Conservation (phyloP, 1,140 invertebrate genomes). For the Apis florea region DNA sequence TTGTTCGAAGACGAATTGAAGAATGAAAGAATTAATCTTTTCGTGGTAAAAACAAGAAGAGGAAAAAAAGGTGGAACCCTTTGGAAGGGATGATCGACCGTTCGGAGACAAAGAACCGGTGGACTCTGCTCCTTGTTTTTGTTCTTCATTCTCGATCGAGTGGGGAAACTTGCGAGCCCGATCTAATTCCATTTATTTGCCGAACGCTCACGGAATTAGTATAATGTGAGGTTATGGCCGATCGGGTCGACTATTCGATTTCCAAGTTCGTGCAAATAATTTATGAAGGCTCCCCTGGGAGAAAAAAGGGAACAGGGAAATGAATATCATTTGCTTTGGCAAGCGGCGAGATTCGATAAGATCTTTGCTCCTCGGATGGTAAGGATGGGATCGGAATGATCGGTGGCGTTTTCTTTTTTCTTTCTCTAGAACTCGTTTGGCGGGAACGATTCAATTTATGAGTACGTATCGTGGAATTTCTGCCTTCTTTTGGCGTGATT, state of each 20-base stretch:
- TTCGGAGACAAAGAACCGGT: not conserved
- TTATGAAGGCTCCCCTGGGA: constrained; percentile 14
- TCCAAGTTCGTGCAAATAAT: constrained; percentile 36
- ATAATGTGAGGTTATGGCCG: constrained; percentile 36
- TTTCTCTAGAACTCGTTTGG: not conserved
- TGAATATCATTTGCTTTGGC: not conserved
- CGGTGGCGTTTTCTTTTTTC: too few species aligned
- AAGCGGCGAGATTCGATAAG: not conserved
- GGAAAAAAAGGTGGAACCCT: not conserved
- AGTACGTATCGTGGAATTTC: not conserved
- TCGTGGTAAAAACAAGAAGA: not conserved
- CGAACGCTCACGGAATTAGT: constrained; percentile 28
- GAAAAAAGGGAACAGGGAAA: not conserved
- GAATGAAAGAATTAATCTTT: constrained; percentile 41
- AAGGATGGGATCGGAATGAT: not conserved
- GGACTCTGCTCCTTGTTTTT: constrained; percentile 19
- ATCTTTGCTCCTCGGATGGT: not conserved
- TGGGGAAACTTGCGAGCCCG: constrained; percentile 6
- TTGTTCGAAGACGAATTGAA: not conserved
- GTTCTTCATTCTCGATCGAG: not conserved
- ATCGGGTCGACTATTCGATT: constrained; percentile 27
- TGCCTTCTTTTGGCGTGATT: too few species aligned
- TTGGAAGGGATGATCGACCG: not conserved
- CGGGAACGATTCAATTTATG: not conserved
- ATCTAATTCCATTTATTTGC: constrained; percentile 32